A percentile compares a stretch with the other conserved stretches of the same genome.
phyloP scores from a whole-genome alignment of 1,140 invertebrate genomes.

The Drosophila takahashii region DNA sequence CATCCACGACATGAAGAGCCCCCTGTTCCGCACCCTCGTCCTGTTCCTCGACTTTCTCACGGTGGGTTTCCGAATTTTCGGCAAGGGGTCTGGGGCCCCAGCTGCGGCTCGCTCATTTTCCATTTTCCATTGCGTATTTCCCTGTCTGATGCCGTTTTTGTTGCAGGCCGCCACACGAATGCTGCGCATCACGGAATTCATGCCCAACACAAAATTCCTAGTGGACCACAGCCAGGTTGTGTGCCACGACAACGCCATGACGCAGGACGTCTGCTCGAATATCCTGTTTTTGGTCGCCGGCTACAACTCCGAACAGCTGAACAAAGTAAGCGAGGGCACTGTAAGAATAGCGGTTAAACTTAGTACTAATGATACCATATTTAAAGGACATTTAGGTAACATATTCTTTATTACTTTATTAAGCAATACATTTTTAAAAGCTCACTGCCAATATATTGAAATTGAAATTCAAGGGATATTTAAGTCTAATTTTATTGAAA shows the following conservation, averaged over 20 bases:
- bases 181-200: constrained; percentile 86
- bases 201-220: constrained; percentile 85
- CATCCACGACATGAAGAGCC: constrained; percentile 87
- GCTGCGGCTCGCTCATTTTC: constrained; percentile 1
- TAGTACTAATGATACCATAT: too few relatives aligned
- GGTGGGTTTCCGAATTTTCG: constrained; percentile 44
- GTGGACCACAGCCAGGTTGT: constrained; percentile 85
- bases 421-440: too few relatives aligned
- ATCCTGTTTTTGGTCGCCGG: constrained; percentile 87
- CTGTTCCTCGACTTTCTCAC: constrained; percentile 69
- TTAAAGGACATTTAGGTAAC: too few relatives aligned
- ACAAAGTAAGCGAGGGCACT: constrained; percentile 68
- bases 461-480: too few relatives aligned
- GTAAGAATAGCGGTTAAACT: not conserved
- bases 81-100: not conserved
- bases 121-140: constrained; percentile 18
- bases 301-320: constrained; percentile 85
- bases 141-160: constrained; percentile 12
- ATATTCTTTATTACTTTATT: too few relatives aligned
- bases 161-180: constrained; percentile 84
- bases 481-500: too few relatives aligned
- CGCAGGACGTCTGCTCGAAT: constrained; percentile 86
- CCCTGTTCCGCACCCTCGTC: constrained; percentile 83
- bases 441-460: too few relatives aligned
- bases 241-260: constrained; percentile 85